Evolutionary conservation across 2,888 invertebrate genomes (phyloP), one percentile per base, ranked within the genome.

Genomic region (Trachelus troglodyta): DNA sequence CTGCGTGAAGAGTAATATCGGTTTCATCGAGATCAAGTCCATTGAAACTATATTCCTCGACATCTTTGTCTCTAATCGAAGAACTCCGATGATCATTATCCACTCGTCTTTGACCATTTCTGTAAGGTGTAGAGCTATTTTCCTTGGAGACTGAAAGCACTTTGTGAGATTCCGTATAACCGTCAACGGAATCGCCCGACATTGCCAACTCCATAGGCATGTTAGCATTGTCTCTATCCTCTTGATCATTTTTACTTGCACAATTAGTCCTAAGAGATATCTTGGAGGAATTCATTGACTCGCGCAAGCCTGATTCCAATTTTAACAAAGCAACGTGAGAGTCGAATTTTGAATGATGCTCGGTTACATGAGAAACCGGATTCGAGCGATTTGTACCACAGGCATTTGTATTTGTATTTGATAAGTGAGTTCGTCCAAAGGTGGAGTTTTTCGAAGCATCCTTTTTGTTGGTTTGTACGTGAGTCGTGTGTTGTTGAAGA

Each of bases 321-420:
- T 56, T 56, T 56, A 56, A 15, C 40, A 56, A 56, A 56, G 40
- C 40, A 9, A 56, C 2, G 9, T 56, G 40, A 9, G 40, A 56
- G 23, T 56, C 23, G 23, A 56, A 56, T 56, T 56, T 56, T 9
- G 40, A 23, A 23, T 23, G 23, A 56, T 56, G 40, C 15, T 56
- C 40, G 40, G 40, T 40, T 23, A 40, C 40, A 23, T 82, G 80
- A 76, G 83, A 81, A 77, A 76, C 82, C 73, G 85, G 85, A 84
- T 82, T 84, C 78, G 84, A 76, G 80, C 78, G 83, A 81, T 82
- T 82, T 80, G 86, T 83, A 86, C 87, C 86, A 82, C 85, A 86
- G 78, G 80, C 80, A 79, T 86, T 87, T 86, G 82, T 86, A 84
- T 86, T 87, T 56, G 40, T 86, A 84, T 86, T 87, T 56, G 40